phyloP scores from a whole-genome alignment of 2,113 vertebrate genomes.

The Oxygymnocypris stewartii region DNA sequence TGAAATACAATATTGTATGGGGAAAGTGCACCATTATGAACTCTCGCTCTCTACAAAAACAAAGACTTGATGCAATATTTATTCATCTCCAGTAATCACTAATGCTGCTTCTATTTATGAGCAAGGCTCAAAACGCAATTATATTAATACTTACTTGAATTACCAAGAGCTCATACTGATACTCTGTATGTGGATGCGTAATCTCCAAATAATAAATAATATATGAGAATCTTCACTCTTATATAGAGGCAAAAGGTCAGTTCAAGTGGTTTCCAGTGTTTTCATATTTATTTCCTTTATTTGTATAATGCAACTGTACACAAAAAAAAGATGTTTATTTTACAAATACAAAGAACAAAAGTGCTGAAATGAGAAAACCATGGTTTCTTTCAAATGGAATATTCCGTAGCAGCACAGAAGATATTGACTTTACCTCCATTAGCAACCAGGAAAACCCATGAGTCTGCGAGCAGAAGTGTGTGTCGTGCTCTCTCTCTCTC shows the following conservation, averaged over 20 bases:
- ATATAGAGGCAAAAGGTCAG: conserved; percentile 26
- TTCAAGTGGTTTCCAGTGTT: neutral
- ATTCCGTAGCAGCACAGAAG: neutral
- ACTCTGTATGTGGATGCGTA: conserved; percentile 18
- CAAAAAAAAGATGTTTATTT: neutral
- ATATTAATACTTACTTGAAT: conserved; percentile 46
- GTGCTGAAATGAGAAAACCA: neutral
- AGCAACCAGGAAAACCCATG: conserved; percentile 11
- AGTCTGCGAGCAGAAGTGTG: conserved; percentile 10
- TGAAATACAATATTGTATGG: conserved; percentile 80
- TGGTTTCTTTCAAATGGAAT: neutral
- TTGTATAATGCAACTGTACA: neutral
- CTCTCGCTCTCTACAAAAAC: conserved; percentile 71
- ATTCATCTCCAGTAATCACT: conserved; percentile 67
- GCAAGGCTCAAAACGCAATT: conserved; percentile 63
- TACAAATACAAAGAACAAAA: neutral
- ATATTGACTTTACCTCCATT: conserved; percentile 26
- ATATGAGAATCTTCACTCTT: conserved; percentile 9
- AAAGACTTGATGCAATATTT: conserved; percentile 78
- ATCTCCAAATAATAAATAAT: conserved; percentile 31
- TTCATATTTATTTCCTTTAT: neutral
- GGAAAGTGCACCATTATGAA: conserved; percentile 90
- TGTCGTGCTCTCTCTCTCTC: conserved; percentile 20
- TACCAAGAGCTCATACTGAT: conserved; percentile 17
- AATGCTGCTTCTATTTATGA: conserved; percentile 71